Evolutionary conservation across 2,888 invertebrate genomes (phyloP), one percentile per base, ranked within the genome.

Genomic region (Hipparchia semele): DNA sequence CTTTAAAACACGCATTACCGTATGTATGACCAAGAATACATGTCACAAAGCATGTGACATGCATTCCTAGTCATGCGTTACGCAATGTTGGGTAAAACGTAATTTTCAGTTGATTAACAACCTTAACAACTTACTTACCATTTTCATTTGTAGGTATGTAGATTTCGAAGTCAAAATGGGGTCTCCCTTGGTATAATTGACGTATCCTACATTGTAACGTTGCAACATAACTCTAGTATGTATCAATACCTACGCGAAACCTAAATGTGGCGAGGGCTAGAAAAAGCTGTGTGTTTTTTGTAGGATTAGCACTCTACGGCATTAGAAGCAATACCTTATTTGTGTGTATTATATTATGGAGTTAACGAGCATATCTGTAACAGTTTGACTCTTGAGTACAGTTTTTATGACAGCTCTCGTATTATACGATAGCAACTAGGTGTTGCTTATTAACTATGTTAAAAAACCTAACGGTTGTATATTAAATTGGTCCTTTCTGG

Each of bases 131-230:
- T 77, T 79, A 71, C 74, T 77, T 79, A 77, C 78, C 78, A 73
- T 79, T 67, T 73, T 64, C 80, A 79, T 82, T 79, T 80, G 74
- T 77, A 23, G 23, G 23, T 23, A 80, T 80, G 80, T 80, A 80
- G 77, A 80, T 82, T 79, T 76, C 62, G 68, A 72, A 79, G 74
- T 73, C 71, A 75, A 81, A 79, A 81, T 76, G 78, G 70, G 76
- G 75, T 72, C 78, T 76, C 66, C 73, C 75, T 76, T 74, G 77
- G 70, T 54, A 56, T 76, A 77, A 73, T 72, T 72, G 69, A 77
- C 73, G 70, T 75, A 76, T 65, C 78, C 76, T 76, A 76, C 72
- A 74, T 70, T 64, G 69, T 75, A 73, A 75, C 75, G 75, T 65
- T 68, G 59, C 56, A 60, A 62, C 45, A 64, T 62, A 73, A 8